Conservation (phyloP, 2,797 vertebrate species). For the Premnoplex brunnescens region DNA sequence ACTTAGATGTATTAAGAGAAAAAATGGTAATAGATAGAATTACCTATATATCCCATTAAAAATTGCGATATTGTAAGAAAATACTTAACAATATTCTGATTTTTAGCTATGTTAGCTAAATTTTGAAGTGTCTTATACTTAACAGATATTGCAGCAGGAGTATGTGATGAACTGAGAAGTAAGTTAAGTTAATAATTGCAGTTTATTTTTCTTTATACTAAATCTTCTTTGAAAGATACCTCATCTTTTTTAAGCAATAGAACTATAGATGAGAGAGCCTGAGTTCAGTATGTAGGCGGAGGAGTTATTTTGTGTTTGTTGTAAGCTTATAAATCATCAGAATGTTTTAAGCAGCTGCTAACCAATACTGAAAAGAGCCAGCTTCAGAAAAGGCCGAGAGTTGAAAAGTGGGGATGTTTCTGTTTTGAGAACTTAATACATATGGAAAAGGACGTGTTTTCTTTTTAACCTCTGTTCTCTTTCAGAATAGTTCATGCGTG, state of each 20-base stretch:
- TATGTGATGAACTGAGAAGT: not conserved
- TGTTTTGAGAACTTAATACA: constrained; percentile 12
- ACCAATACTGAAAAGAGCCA: constrained; percentile 51
- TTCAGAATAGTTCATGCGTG: constrained; percentile 18
- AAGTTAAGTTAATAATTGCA: constrained; percentile 47
- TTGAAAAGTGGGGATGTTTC: constrained; percentile 30
- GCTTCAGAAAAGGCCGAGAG: not conserved
- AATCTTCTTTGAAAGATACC: constrained; percentile 67
- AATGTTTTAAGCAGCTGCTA: constrained; percentile 61
- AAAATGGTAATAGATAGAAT: constrained; percentile 54
- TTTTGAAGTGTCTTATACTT: constrained; percentile 20
- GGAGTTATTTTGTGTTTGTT: constrained; percentile 20
- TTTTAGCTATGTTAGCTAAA: constrained; percentile 53
- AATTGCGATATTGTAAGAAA: constrained; percentile 29
- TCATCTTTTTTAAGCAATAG: constrained; percentile 68
- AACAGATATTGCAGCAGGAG: constrained; percentile 31
- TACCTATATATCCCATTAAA: constrained; percentile 47
- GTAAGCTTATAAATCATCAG: constrained; percentile 19
- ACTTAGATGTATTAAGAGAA: constrained; percentile 38
- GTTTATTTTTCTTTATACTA: constrained; percentile 55
- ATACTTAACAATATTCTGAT: constrained; percentile 38
- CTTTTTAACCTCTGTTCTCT: constrained; percentile 38
- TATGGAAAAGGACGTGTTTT: not conserved
- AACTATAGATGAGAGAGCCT: constrained; percentile 24
- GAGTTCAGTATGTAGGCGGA: not conserved